These are phyloP conservation scores for Pogonognathellus flavescens DNA, from an alignment of 1,140 invertebrate species.

Conservation along the genomic window DNA sequence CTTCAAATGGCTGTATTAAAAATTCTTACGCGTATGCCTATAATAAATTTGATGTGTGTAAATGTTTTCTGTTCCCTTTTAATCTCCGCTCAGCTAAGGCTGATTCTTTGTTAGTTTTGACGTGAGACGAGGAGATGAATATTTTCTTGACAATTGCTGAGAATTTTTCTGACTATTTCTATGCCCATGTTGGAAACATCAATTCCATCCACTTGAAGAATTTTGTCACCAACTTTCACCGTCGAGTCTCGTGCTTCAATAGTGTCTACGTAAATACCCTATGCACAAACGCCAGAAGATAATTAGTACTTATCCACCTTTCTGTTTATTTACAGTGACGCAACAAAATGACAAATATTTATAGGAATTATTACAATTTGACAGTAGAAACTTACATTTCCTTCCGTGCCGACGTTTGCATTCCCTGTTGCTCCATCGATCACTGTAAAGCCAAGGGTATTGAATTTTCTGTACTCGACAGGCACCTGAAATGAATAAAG, in stretches of 20 bases:
- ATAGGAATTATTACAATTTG: background rate
- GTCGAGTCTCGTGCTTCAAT: constrained; percentile 73
- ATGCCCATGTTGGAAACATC: constrained; percentile 73
- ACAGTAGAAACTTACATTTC: constrained; percentile 59
- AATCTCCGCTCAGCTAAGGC: background rate
- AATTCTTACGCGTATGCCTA: no score
- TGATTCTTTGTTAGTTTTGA: constrained; percentile 19
- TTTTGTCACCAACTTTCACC: constrained; percentile 75
- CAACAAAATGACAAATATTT: background rate
- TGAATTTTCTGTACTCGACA: constrained; percentile 70
- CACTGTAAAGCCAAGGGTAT: constrained; percentile 67
- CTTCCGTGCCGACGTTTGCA: constrained; percentile 42
- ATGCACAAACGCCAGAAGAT: constrained; percentile 56
- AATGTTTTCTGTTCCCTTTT: background rate
- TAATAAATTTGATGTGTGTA: no score
- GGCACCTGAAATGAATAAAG: constrained; percentile 71
- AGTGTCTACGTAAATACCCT: constrained; percentile 76
- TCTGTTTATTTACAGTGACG: no score
- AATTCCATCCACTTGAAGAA: constrained; percentile 76
- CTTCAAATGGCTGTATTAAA: no score
- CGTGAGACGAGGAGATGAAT: constrained; percentile 64
- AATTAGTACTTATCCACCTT: background rate
- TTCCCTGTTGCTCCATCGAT: constrained; percentile 67
- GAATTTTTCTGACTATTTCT: constrained; percentile 65
- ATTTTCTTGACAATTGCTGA: constrained; percentile 65